A percentile compares a stretch with the other conserved stretches of the same genome.
Evolutionary conservation across 1,140 invertebrate species (phyloP).

Genomic region (Bombyx mandarina): DNA sequence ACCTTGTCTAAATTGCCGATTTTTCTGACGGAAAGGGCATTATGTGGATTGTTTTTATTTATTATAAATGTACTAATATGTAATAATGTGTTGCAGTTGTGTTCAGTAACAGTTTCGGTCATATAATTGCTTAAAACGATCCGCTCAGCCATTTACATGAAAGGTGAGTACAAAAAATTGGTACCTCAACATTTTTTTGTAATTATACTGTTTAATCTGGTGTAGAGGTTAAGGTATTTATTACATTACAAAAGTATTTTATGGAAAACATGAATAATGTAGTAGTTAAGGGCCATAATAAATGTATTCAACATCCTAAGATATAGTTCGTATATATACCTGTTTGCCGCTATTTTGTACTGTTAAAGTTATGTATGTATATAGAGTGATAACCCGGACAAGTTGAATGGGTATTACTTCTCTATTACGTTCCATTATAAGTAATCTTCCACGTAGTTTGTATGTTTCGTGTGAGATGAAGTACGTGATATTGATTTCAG

Average conservation of each 20-base stretch:
- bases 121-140: conserved; percentile 36
- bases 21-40: conserved; percentile 53
- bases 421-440: conserved; percentile 29
- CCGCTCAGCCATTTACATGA: conserved; percentile 69
- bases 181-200: conserved; percentile 56
- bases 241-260: too few relatives aligned
- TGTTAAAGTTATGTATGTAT: conserved; percentile 41
- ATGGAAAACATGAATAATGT: too few relatives aligned
- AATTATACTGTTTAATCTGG: background rate
- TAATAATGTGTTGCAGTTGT: conserved; percentile 48
- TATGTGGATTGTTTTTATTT: conserved; percentile 48
- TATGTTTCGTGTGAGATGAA: background rate
- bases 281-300: conserved; percentile 14
- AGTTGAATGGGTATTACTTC: conserved; percentile 31
- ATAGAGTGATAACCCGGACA: conserved; percentile 40
- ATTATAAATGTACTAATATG: conserved; percentile 32
- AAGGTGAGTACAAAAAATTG: conserved; percentile 69
- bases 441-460: background rate
- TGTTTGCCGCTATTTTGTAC: conserved; percentile 60
- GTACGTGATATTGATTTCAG: background rate
- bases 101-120: conserved; percentile 30
- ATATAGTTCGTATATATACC: conserved; percentile 49
- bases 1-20: conserved; percentile 65
- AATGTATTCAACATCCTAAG: conserved; percentile 46
- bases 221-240: background rate